A percentile compares a stretch with the other conserved stretches of the same genome.
Conservation (phyloP, 2,113 vertebrate species). For the Orthonyx spaldingii region DNA sequence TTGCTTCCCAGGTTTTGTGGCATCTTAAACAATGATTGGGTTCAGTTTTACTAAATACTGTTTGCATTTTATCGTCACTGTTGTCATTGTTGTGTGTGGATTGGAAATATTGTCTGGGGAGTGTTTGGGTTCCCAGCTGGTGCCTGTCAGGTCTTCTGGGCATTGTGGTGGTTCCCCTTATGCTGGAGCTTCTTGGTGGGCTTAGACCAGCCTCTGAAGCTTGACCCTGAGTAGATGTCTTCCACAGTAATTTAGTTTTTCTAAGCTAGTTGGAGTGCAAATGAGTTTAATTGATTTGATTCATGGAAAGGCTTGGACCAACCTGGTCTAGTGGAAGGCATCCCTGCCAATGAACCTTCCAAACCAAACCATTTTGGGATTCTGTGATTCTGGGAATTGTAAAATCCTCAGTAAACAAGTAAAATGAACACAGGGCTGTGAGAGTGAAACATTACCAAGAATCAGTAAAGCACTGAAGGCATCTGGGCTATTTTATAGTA, state of each 20-base stretch:
- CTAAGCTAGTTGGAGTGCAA: not conserved
- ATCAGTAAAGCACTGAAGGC: not conserved
- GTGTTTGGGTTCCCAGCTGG: not conserved
- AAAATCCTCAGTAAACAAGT: not conserved
- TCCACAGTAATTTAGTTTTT: not conserved
- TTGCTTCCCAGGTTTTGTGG: not conserved
- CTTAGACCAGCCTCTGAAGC: not conserved
- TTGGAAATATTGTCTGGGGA: not conserved
- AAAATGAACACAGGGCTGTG: not conserved
- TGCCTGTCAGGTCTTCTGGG: not conserved
- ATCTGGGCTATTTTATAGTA: not conserved
- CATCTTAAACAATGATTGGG: not conserved
- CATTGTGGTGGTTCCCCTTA: not conserved
- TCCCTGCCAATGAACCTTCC: not conserved
- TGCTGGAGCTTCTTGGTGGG: not conserved
- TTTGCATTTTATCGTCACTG: not conserved
- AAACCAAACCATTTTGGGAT: not conserved
- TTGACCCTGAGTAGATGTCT: not conserved
- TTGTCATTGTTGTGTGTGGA: fast-evolving
- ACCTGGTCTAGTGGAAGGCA: not conserved
- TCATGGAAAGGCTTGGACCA: not conserved
- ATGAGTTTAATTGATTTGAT: not conserved
- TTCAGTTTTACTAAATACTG: not conserved
- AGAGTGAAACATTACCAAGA: not conserved
- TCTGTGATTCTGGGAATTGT: not conserved